Percentiles rank a stretch among this genome's conserved stretches.
Evolutionary conservation across 2,113 vertebrate genomes (phyloP).

Genomic region (Anolis sagrei): DNA sequence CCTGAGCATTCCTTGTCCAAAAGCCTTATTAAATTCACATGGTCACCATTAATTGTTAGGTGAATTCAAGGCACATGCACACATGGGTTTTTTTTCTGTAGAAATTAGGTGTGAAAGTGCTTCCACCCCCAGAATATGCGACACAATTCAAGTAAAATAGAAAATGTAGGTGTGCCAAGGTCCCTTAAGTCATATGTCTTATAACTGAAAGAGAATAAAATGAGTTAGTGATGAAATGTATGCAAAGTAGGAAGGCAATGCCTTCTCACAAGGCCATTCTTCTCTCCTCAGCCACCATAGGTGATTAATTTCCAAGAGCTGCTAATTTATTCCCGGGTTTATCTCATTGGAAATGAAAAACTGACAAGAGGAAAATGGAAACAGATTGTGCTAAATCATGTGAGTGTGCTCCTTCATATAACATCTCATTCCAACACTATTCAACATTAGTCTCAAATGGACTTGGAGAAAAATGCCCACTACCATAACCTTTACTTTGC

Average conservation of each 20-base stretch:
- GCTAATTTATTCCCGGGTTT: slow-evolving; percentile 9
- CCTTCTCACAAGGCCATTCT: background rate
- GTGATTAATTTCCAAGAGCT: background rate
- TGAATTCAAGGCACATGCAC: too few species aligned
- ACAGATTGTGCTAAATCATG: background rate
- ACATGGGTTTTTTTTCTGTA: background rate
- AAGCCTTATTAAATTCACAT: too few species aligned
- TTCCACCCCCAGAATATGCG: background rate
- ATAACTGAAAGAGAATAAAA: background rate
- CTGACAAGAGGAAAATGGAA: slow-evolving; percentile 4
- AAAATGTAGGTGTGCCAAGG: background rate
- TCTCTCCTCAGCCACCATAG: background rate
- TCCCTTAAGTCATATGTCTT: background rate
- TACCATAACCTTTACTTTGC: too few species aligned
- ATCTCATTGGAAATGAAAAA: slow-evolving; percentile 1
- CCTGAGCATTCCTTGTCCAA: too few species aligned
- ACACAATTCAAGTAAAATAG: background rate
- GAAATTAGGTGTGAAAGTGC: background rate
- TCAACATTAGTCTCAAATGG: background rate
- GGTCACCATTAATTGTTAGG: too few species aligned
- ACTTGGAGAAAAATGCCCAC: background rate
- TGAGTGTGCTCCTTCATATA: background rate
- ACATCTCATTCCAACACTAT: background rate
- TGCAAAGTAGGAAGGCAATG: background rate
- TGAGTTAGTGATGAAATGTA: background rate